phyloP scores from a whole-genome alignment of 1,140 invertebrate species.

The Heliconius eleuchia region DNA sequence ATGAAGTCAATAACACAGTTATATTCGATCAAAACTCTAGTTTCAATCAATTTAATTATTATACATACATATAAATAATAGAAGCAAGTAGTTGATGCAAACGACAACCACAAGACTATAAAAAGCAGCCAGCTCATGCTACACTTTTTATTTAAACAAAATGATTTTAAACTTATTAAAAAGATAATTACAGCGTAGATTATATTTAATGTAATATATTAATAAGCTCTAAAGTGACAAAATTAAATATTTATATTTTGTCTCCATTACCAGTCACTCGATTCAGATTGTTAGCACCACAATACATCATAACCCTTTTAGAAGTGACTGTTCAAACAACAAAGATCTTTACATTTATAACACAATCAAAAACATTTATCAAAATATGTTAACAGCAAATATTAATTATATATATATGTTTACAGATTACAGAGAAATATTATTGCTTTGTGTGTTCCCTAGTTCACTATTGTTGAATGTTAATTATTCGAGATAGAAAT shows the following conservation, averaged over 20 bases:
- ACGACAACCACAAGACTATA: slow-evolving; percentile 46
- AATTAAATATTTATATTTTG: slow-evolving; percentile 71
- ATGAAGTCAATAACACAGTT: slow-evolving; percentile 74
- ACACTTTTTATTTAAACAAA: slow-evolving; percentile 55
- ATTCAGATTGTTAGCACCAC: slow-evolving; percentile 74
- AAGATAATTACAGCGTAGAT: slow-evolving; percentile 75
- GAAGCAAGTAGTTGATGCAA: slow-evolving; percentile 57
- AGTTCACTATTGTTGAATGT: slow-evolving; percentile 38
- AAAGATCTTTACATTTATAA: slow-evolving; percentile 35
- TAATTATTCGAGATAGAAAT: slow-evolving; percentile 40
- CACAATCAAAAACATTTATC: slow-evolving; percentile 39
- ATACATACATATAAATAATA: slow-evolving; percentile 65
- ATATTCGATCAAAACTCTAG: slow-evolving; percentile 65
- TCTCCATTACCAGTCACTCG: slow-evolving; percentile 66
- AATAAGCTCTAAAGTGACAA: slow-evolving; percentile 80
- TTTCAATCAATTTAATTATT: slow-evolving; percentile 62
- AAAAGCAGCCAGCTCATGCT: slow-evolving; percentile 52
- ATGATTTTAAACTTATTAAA: slow-evolving; percentile 73
- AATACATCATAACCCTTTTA: slow-evolving; percentile 62
- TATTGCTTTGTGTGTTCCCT: slow-evolving; percentile 56
- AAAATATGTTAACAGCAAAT: slow-evolving; percentile 47
- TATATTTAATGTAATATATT: slow-evolving; percentile 76
- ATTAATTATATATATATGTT: slow-evolving; percentile 37
- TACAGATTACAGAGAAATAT: slow-evolving; percentile 54
- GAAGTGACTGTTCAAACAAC: slow-evolving; percentile 57